Percentiles rank a stretch among this genome's conserved stretches.
Evolutionary conservation across 2,113 vertebrate species (phyloP).

Genomic region (Cryptomyrus ogoouensis): DNA sequence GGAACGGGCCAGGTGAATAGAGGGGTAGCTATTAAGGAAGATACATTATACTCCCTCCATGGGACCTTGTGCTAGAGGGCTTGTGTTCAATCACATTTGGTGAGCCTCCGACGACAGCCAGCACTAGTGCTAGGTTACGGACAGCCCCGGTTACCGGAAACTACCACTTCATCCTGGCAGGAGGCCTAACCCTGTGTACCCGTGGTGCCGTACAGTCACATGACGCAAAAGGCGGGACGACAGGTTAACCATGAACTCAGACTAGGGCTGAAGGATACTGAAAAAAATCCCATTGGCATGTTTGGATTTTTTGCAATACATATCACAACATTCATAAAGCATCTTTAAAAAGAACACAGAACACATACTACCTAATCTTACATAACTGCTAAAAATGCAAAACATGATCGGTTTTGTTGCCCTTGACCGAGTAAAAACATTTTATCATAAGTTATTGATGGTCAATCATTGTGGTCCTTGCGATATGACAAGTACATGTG

Average conservation of each 20-base stretch:
- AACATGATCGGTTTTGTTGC: not conserved
- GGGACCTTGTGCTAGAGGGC: not conserved
- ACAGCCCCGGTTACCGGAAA: not conserved
- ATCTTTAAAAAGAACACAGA: not conserved
- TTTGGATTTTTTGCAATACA: not conserved
- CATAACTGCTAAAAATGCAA: not conserved
- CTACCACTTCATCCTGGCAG: not conserved
- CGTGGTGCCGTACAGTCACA: not conserved
- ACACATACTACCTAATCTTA: not conserved
- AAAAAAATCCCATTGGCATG: not conserved
- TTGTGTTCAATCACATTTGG: slow-evolving; percentile 9
- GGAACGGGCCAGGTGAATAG: not conserved
- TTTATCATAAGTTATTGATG: not conserved
- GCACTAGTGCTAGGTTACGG: not conserved
- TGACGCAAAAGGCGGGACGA: not conserved
- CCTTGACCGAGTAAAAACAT: not conserved
- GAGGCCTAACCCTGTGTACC: not conserved
- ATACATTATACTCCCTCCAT: not conserved
- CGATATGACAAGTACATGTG: not conserved
- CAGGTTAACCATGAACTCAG: not conserved
- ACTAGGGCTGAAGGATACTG: not conserved
- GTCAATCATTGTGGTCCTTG: not conserved
- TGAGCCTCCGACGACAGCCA: not conserved
- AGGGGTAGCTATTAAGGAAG: not conserved
- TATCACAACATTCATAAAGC: not conserved